Percentiles rank a stretch among this genome's conserved stretches.
Evolutionary conservation across 2,113 vertebrate species (phyloP).

Genomic region (Rattus rattus): DNA sequence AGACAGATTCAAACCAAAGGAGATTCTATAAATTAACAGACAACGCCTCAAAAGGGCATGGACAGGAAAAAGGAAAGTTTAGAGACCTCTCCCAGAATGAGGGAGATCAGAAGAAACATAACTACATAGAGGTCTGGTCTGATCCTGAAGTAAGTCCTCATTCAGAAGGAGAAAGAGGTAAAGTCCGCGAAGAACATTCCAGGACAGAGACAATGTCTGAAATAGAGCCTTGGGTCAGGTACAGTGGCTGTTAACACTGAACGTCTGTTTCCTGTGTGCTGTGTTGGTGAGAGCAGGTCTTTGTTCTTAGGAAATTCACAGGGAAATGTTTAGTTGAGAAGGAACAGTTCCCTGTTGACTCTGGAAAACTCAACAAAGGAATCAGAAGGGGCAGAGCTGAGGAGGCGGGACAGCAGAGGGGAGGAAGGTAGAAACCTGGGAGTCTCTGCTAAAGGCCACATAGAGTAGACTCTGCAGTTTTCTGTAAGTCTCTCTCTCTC

Average conservation of each 20-base stretch:
- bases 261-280: background rate
- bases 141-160: background rate
- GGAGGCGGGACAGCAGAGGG: background rate
- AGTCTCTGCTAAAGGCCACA: background rate
- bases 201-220: background rate
- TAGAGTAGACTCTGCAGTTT: background rate
- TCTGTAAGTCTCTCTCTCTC: background rate
- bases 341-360: background rate
- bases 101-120: background rate
- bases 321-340: background rate
- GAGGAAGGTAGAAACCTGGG: background rate
- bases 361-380: slow-evolving; percentile 16
- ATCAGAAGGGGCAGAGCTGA: background rate
- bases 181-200: background rate
- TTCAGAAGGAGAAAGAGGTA: background rate
- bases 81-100: slow-evolving; percentile 11
- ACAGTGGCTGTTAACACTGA: background rate
- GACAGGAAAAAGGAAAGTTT: slow-evolving; percentile 27
- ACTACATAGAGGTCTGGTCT: background rate
- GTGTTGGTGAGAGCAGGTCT: background rate
- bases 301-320: slow-evolving; percentile 24
- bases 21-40: slow-evolving; percentile 28
- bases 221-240: background rate
- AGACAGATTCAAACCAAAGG: slow-evolving; percentile 33
- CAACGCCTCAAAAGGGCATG: background rate